phyloP scores from a whole-genome alignment of 2,113 vertebrate genomes.

The Pterocles gutturalis region DNA sequence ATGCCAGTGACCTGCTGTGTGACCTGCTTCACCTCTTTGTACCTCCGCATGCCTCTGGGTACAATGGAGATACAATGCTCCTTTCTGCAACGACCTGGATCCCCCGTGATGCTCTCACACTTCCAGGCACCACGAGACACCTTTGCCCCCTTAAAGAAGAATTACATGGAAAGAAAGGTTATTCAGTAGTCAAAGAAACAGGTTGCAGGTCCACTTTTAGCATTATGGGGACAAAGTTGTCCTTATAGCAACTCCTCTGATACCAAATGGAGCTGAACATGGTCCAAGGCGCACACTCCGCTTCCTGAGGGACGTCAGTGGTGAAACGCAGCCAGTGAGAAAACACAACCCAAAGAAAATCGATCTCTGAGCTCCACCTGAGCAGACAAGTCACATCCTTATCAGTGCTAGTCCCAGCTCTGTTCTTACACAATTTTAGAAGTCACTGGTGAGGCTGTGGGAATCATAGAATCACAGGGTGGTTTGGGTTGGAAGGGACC shows the following conservation, averaged over 20 bases:
- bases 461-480: too few species aligned
- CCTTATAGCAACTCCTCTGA: not conserved
- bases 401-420: not conserved
- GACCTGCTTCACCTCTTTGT: not conserved
- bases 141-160: not conserved
- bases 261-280: not conserved
- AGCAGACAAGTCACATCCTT: not conserved
- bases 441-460: not conserved
- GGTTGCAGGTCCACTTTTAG: not conserved
- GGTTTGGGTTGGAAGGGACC: too few species aligned
- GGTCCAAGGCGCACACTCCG: accelerated
- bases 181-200: not conserved
- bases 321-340: not conserved
- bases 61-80: not conserved
- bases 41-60: not conserved
- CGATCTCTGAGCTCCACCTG: not conserved
- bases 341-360: not conserved
- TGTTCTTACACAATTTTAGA: not conserved
- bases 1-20: conserved; percentile 4
- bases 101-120: not conserved
- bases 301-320: not conserved
- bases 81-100: not conserved
- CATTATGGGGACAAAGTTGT: accelerated
- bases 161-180: not conserved
- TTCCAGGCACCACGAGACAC: not conserved